Conservation (phyloP, 2,888 invertebrate genomes). For the Ophonus ardosiacus region DNA sequence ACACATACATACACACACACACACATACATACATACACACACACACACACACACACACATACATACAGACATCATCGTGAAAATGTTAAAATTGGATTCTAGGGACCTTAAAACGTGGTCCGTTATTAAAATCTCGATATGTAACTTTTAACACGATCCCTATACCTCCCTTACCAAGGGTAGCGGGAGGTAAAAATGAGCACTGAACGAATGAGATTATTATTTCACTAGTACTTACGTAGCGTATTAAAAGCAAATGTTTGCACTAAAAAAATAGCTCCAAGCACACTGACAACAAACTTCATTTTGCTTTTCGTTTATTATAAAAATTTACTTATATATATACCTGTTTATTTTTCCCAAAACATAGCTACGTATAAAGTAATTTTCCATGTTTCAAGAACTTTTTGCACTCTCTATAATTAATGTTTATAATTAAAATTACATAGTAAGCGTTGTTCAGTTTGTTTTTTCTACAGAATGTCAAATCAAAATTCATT, state of each 20-base stretch:
- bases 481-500: not conserved
- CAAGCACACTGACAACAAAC: not conserved
- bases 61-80: no score
- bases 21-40: no score
- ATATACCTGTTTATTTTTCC: not conserved
- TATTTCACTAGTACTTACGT: not conserved
- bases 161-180: no score
- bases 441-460: not conserved
- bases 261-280: not conserved
- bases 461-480: not conserved
- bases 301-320: not conserved
- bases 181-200: not conserved
- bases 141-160: no score
- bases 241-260: not conserved
- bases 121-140: no score
- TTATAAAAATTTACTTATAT: not conserved
- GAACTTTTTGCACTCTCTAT: not conserved
- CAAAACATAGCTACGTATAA: not conserved
- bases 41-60: no score
- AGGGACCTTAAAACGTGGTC: no score
- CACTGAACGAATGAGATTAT: not conserved
- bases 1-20: no score
- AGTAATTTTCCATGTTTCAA: not conserved
- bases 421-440: not conserved
- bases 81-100: no score